Evolutionary conservation across 2,888 invertebrate species (phyloP).

Genomic region (Drosophila testacea): DNA sequence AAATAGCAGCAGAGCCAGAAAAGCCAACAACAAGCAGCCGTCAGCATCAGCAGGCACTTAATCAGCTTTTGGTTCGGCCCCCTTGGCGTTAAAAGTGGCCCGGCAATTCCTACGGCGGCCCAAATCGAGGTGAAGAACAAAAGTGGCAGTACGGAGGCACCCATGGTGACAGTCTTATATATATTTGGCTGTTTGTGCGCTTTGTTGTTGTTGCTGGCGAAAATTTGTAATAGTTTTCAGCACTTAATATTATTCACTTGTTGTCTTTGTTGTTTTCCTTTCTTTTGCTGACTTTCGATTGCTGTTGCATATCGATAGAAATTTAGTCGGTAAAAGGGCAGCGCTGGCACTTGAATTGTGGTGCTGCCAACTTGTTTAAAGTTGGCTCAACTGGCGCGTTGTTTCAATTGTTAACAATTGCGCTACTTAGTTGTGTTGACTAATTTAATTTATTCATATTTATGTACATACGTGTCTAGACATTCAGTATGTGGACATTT

Average conservation of each 20-base stretch:
- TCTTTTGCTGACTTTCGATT: constrained; percentile 29
- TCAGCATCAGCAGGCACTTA: constrained; percentile 93
- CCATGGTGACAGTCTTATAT: constrained; percentile 87
- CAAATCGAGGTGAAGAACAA: constrained; percentile 93
- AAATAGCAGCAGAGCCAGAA: constrained; percentile 97
- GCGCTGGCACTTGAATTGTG: constrained; percentile 12
- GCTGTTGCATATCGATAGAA: constrained; percentile 24
- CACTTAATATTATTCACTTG: constrained; percentile 37
- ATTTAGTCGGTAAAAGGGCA: constrained; percentile 11
- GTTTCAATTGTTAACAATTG: constrained; percentile 3
- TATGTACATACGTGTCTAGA: background rate
- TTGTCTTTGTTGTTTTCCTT: constrained; percentile 46
- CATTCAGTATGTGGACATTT: background rate
- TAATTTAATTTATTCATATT: background rate
- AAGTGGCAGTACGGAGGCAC: constrained; percentile 90
- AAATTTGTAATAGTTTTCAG: background rate
- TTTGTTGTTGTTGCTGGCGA: background rate
- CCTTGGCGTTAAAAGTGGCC: constrained; percentile 95
- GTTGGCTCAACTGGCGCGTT: constrained; percentile 8
- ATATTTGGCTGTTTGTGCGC: constrained; percentile 11
- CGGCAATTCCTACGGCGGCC: constrained; percentile 93
- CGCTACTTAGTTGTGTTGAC: background rate
- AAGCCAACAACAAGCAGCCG: constrained; percentile 95
- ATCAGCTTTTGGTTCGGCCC: constrained; percentile 97
- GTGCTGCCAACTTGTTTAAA: constrained; percentile 38